These are phyloP conservation scores for Emydura subglobosa DNA, from an alignment of 2,113 vertebrate genomes.

Conservation along the genomic window DNA sequence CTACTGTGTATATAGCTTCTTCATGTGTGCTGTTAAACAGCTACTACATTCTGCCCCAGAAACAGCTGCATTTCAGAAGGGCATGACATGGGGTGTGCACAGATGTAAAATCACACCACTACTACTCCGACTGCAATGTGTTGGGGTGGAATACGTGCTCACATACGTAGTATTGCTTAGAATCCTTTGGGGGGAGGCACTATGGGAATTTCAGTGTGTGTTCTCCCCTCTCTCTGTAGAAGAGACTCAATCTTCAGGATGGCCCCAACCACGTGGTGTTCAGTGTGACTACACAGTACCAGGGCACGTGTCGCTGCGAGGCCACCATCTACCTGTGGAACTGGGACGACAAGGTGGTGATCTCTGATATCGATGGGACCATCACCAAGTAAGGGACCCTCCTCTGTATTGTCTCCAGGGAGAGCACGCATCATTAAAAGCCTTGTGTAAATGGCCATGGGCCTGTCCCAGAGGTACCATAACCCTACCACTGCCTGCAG, in stretches of 20 bases:
- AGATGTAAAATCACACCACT: background rate
- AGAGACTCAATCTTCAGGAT: conserved; percentile 86
- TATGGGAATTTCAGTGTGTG: too few species aligned
- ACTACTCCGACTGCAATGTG: background rate
- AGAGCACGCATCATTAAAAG: background rate
- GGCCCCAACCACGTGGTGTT: conserved; percentile 92
- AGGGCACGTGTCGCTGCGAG: conserved; percentile 94
- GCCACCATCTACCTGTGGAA: conserved; percentile 96
- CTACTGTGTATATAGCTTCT: background rate
- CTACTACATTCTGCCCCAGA: background rate
- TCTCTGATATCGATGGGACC: conserved; percentile 96
- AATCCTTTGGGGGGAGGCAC: background rate
- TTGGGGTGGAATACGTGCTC: background rate
- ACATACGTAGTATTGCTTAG: background rate
- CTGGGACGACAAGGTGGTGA: conserved; percentile 92
- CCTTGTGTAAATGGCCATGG: background rate
- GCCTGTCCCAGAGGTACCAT: background rate
- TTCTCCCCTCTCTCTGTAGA: conserved; percentile 68
- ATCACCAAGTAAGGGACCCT: conserved; percentile 90
- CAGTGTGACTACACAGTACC: conserved; percentile 96
- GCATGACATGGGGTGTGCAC: background rate
- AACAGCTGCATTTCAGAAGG: background rate
- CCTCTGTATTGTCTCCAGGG: accelerated
- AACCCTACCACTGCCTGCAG: accelerated
- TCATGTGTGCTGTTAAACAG: background rate